Base-by-base conservation (phyloP, 2,113 vertebrate species). In the Hippocampus abdominalis region DNA sequence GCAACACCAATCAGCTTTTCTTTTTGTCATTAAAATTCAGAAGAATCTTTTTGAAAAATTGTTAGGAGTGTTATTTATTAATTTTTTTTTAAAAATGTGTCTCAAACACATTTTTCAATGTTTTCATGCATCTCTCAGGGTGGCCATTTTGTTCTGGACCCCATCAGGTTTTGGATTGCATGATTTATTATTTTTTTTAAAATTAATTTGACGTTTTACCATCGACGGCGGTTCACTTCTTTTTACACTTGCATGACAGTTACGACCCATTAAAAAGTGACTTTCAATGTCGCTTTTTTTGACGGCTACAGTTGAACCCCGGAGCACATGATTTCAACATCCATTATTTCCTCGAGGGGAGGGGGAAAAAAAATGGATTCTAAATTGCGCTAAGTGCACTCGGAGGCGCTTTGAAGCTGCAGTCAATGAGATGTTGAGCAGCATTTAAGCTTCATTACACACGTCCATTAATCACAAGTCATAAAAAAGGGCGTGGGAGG, bases 401-500 rank as follows among this genome's bases (percentile, higher is more conserved):
- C 8, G 57, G 6, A 20, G 7, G 15, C 27, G 3, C 27, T 60
- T 60, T 60, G 57, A 39, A 53, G 61, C 44, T 73, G 20, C 36
- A 68, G 40, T 76, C 57, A 81, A 83, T 77, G 75, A 80, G 68
- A 39, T 32, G 61, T 68, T 73, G 18, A 64, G 13, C 8, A 29
- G 69, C 32, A 69, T 80, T 73, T 62, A 66, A 29, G 65, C 64
- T 69, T 66, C 70, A 75, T 78, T 76, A 79, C 73, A 69, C 10
- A 56, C 44, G 20, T 29, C 54, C 42, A 78, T 29, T 40, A 49
- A 40, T 49, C 54, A 0, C 8, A 48, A 67, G 46, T 2, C 62
- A 62, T 3, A 42, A 66, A 64, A 49, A 66, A 66, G 18, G 23
- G 46, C 15, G n/a, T 16, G 46, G 15, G 60, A 7, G 16, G n/a